These are phyloP conservation scores for Scaptodrosophila latifasciaeformis DNA, from an alignment of 2,888 invertebrate species.

Conservation along the genomic window DNA sequence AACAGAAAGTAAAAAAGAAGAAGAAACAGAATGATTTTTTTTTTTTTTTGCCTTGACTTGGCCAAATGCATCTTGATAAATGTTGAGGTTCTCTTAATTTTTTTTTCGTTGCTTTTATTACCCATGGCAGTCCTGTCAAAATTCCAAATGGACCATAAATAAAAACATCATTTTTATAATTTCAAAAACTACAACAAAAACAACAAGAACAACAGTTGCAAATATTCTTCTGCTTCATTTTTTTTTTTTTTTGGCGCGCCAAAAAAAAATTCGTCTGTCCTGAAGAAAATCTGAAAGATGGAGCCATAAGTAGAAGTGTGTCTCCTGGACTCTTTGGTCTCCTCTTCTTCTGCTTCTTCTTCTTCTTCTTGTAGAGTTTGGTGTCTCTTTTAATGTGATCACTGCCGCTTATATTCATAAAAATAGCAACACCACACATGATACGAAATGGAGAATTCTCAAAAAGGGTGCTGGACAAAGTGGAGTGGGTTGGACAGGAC, in stretches of 20 bases:
- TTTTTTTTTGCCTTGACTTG: neutral
- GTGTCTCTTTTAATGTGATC: slow-evolving; percentile 60
- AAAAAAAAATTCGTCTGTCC: slow-evolving; percentile 48
- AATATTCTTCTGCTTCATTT: slow-evolving; percentile 3
- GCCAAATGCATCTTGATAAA: slow-evolving; percentile 49
- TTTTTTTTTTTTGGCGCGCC: slow-evolving; percentile 44
- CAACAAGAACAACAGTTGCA: slow-evolving; percentile 16
- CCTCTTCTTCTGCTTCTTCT: too few relatives aligned
- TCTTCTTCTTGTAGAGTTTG: too few relatives aligned
- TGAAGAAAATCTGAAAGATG: slow-evolving; percentile 53
- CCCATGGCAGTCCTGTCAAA: slow-evolving; percentile 70
- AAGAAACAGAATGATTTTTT: too few relatives aligned
- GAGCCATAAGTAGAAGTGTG: slow-evolving; percentile 59
- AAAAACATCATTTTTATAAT: slow-evolving; percentile 71
- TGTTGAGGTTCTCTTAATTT: slow-evolving; percentile 26
- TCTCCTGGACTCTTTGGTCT: too few relatives aligned
- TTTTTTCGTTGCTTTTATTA: slow-evolving; percentile 50
- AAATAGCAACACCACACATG: slow-evolving; percentile 53
- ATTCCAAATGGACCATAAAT: slow-evolving; percentile 73
- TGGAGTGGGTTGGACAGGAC: slow-evolving; percentile 15
- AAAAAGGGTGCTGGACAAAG: slow-evolving; percentile 1
- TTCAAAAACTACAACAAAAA: slow-evolving; percentile 29
- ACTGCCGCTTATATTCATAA: slow-evolving; percentile 53
- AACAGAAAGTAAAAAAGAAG: neutral
- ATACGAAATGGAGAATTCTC: too few relatives aligned